phyloP scores from a whole-genome alignment of 2,888 invertebrate species.

The Phalera bucephala region DNA sequence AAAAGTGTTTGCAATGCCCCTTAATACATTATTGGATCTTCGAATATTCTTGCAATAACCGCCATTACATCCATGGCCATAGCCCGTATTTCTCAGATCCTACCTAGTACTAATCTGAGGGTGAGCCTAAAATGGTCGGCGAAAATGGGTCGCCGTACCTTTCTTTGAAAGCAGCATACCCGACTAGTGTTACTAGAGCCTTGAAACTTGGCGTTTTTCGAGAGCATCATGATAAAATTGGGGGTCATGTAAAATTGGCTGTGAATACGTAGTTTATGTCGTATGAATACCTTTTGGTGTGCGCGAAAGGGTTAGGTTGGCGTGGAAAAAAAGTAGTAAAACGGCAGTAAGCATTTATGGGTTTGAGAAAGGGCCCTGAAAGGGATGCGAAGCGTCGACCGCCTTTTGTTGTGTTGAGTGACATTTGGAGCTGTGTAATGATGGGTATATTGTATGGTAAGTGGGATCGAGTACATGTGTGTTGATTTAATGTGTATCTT shows the following conservation, averaged over 20 bases:
- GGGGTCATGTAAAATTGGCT: constrained; percentile 39
- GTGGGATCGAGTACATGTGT: not conserved
- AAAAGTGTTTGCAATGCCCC: constrained; percentile 27
- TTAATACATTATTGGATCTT: constrained; percentile 28
- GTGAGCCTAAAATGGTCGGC: constrained; percentile 52
- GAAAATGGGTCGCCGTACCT: constrained; percentile 66
- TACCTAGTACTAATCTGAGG: constrained; percentile 58
- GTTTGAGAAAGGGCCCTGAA: constrained; percentile 49
- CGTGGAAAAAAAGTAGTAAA: constrained; percentile 58
- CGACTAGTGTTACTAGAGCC: constrained; percentile 34
- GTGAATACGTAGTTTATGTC: constrained; percentile 53
- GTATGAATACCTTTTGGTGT: constrained; percentile 67
- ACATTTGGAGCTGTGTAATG: constrained; percentile 36
- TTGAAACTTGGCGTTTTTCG: constrained; percentile 4
- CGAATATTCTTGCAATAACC: constrained; percentile 45
- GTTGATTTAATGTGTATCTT: too few species aligned
- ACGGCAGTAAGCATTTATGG: constrained; percentile 67
- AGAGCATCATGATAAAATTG: constrained; percentile 20
- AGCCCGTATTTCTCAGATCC: constrained; percentile 54
- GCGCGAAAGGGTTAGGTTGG: constrained; percentile 58
- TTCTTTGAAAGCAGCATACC: constrained; percentile 49
- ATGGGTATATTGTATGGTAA: constrained; percentile 20
- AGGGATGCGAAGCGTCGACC: constrained; percentile 46
- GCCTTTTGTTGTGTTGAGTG: constrained; percentile 51
- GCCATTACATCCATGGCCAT: constrained; percentile 51